Evolutionary conservation across 64 coral and sea anemone genomes (phyloP).

Genomic region (Montipora foliosa): DNA sequence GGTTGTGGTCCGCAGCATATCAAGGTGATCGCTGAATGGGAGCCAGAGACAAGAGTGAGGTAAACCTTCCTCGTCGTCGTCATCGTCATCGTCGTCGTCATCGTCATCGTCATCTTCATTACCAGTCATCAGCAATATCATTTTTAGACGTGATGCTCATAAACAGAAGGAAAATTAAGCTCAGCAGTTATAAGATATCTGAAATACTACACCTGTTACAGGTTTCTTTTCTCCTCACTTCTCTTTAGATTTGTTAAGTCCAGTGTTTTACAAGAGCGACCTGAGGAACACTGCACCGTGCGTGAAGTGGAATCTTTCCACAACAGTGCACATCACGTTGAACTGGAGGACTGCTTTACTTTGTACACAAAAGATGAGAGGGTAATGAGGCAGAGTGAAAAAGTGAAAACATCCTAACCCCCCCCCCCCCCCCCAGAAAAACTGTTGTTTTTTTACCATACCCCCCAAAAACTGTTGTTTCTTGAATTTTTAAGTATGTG

Average conservation of each 20-base stretch:
- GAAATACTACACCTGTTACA: neutral
- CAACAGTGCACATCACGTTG: slow-evolving; percentile 64
- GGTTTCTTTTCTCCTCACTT: neutral
- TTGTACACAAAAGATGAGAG: slow-evolving; percentile 91
- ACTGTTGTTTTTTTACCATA: neutral
- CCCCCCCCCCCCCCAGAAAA: too few species aligned
- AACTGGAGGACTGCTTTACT: slow-evolving; percentile 80
- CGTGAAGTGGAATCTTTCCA: slow-evolving; percentile 73
- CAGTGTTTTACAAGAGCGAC: slow-evolving; percentile 52
- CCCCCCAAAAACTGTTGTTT: too few species aligned
- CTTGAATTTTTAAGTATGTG: too few species aligned
- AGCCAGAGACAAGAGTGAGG: slow-evolving; percentile 79
- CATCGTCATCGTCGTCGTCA: neutral
- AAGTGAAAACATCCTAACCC: neutral
- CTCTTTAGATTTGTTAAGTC: slow-evolving; percentile 71
- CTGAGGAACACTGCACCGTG: slow-evolving; percentile 87
- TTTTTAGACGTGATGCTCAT: neutral
- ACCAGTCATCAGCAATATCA: neutral
- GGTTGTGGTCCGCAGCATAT: slow-evolving; percentile 81
- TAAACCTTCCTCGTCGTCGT: neutral
- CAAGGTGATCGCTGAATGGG: slow-evolving; percentile 90
- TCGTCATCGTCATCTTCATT: neutral
- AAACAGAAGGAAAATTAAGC: too few species aligned
- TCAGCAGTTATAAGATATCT: neutral
- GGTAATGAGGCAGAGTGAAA: slow-evolving; percentile 20